Percentiles rank a stretch among this genome's conserved stretches.
Evolutionary conservation across 1,140 invertebrate species (phyloP).

Genomic region (Eupristina koningsbergeri): DNA sequence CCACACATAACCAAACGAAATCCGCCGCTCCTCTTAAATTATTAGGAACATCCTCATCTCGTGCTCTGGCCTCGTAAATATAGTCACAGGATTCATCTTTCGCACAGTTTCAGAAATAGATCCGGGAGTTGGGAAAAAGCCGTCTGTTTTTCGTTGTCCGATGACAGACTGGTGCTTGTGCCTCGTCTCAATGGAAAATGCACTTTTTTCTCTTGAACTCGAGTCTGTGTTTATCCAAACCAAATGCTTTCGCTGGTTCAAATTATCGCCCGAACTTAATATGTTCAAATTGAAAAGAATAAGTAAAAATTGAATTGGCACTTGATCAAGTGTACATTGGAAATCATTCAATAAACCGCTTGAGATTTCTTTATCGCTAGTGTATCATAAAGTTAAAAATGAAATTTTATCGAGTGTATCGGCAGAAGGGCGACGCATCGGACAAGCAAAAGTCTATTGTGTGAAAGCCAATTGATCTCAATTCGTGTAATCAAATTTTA

Average conservation of each 20-base stretch:
- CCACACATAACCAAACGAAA: neutral
- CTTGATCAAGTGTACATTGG: too few relatives aligned
- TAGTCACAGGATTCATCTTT: neutral
- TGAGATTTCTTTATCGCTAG: too few relatives aligned
- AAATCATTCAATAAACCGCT: too few relatives aligned
- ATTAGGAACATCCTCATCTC: neutral
- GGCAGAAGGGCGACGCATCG: neutral
- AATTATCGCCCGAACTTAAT: neutral
- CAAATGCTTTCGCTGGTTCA: neutral
- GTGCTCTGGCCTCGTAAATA: neutral
- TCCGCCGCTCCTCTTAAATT: neutral
- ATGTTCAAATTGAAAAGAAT: neutral
- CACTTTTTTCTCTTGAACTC: neutral
- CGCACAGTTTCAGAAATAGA: neutral
- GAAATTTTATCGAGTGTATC: neutral
- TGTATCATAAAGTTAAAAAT: too few relatives aligned
- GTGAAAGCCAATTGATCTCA: neutral
- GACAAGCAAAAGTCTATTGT: neutral
- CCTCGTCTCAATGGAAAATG: neutral
- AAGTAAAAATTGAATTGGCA: too few relatives aligned
- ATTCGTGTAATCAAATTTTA: neutral
- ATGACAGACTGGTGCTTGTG: neutral
- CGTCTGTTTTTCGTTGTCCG: neutral
- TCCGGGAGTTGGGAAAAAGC: neutral
- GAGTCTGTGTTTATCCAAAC: neutral